Percentiles rank a stretch among this genome's conserved stretches.
Conservation (phyloP, 2,888 invertebrate species). For the Diaperis boleti region DNA sequence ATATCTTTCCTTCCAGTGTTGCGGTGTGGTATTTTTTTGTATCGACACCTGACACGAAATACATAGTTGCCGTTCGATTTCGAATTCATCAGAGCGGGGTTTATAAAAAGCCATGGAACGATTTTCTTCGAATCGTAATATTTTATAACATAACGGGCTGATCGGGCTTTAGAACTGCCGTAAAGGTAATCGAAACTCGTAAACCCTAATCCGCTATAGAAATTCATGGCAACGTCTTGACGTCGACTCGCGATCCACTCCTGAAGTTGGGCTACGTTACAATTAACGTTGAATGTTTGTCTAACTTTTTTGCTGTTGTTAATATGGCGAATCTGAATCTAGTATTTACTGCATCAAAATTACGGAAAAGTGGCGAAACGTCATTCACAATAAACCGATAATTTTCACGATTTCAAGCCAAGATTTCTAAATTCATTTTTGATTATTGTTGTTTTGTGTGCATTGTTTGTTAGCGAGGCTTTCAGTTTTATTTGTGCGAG, state of each 20-base stretch:
- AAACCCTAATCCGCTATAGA: constrained; percentile 64
- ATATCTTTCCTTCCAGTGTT: constrained; percentile 16
- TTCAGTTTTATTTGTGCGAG: too few relatives aligned
- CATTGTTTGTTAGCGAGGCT: too few relatives aligned
- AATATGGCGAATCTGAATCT: too few relatives aligned
- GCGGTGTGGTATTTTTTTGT: constrained; percentile 7
- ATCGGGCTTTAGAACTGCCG: constrained; percentile 63
- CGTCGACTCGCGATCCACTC: constrained; percentile 13
- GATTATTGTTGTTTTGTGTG: too few relatives aligned
- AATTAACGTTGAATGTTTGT: too few relatives aligned
- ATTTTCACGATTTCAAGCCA: too few relatives aligned
- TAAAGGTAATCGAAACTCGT: constrained; percentile 67
- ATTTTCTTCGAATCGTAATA: constrained; percentile 52
- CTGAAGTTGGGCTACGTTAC: too few relatives aligned
- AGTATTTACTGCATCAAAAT: too few relatives aligned
- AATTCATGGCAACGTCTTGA: constrained; percentile 56
- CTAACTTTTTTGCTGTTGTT: too few relatives aligned
- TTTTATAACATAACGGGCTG: constrained; percentile 61
- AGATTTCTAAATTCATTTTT: too few relatives aligned
- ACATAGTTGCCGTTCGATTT: neutral
- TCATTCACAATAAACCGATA: too few relatives aligned
- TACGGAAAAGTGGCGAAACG: too few relatives aligned
- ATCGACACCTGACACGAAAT: constrained; percentile 2
- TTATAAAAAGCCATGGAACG: constrained; percentile 11
- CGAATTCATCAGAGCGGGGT: neutral